Evolutionary conservation across 1,140 invertebrate genomes (phyloP).

Genomic region (Heliconius melpomene): DNA sequence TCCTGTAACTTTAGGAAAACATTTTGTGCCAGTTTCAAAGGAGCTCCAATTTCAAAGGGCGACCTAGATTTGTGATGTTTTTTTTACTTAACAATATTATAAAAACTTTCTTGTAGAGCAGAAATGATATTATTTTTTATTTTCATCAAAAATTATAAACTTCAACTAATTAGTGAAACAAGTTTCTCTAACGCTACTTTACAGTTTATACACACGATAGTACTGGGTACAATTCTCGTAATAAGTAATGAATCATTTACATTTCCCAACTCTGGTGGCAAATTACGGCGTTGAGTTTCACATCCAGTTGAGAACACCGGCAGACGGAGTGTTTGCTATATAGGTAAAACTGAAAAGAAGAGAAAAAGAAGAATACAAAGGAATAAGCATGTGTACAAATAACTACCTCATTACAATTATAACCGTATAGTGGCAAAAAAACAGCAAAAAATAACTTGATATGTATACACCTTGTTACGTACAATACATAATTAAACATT

Average conservation of each 20-base stretch:
- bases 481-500: background rate
- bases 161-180: too few relatives aligned
- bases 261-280: too few relatives aligned
- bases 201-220: too few relatives aligned
- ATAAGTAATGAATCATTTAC: too few relatives aligned
- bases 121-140: background rate
- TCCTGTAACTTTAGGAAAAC: constrained; percentile 15
- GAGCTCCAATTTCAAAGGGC: constrained; percentile 8
- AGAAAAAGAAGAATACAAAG: too few relatives aligned
- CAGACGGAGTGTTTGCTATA: too few relatives aligned
- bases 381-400: background rate
- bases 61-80: constrained; percentile 12
- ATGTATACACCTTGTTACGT: background rate
- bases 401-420: background rate
- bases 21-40: constrained; percentile 16
- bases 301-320: too few relatives aligned
- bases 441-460: background rate
- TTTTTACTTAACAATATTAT: background rate
- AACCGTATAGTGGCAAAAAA: background rate
- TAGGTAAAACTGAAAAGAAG: too few relatives aligned
- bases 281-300: too few relatives aligned
- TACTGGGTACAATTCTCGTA: too few relatives aligned
- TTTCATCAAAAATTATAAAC: background rate
- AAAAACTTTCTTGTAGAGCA: background rate
- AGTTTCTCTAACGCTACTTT: too few relatives aligned